Evolutionary conservation across 2,888 invertebrate species (phyloP).

Genomic region (Pristionchus exspectatus): DNA sequence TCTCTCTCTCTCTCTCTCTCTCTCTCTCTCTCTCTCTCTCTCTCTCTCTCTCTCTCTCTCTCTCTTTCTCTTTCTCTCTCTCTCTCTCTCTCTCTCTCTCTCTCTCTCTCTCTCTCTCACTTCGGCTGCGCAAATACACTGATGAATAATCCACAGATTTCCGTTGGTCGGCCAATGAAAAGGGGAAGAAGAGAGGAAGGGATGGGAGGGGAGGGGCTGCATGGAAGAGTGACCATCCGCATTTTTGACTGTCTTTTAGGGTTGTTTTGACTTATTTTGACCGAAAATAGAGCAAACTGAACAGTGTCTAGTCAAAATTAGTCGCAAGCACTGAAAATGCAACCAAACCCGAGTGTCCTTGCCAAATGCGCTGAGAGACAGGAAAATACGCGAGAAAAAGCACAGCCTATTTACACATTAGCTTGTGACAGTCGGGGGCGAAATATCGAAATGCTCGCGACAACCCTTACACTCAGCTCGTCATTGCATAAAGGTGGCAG

Average conservation of each 20-base stretch:
- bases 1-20: too few species aligned
- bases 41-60: too few species aligned
- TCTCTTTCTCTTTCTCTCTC: too few species aligned
- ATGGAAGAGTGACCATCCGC: conserved; percentile 6
- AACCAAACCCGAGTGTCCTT: too few species aligned
- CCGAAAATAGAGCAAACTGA: neutral
- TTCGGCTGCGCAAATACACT: conserved; percentile 45
- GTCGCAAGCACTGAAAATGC: too few species aligned
- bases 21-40: too few species aligned
- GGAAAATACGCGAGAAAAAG: neutral
- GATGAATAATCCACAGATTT: conserved; percentile 43
- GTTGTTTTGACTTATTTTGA: neutral
- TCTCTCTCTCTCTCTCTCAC: too few species aligned
- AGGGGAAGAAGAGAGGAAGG: neutral
- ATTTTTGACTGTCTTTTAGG: neutral
- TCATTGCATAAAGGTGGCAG: too few species aligned
- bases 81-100: too few species aligned
- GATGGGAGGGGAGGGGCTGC: neutral
- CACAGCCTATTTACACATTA: neutral
- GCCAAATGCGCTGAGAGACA: neutral
- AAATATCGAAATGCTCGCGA: neutral
- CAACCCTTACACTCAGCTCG: neutral
- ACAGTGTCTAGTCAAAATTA: neutral
- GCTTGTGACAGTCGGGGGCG: neutral
- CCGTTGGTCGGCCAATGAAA: conserved; percentile 43